phyloP scores from a whole-genome alignment of 2,113 vertebrate species.

The Caloenas nicobarica region DNA sequence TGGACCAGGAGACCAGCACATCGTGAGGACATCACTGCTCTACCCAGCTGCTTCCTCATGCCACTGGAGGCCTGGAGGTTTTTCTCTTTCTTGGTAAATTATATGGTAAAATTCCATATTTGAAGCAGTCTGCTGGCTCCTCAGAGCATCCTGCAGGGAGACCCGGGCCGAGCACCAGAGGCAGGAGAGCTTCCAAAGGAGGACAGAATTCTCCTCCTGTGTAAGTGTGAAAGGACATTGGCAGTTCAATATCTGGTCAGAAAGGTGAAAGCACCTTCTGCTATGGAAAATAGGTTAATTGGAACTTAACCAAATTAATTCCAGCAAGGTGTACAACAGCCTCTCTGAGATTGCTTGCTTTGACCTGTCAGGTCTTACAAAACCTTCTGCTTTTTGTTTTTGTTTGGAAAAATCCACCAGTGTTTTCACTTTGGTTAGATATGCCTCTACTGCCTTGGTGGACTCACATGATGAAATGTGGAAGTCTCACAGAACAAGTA shows the following conservation, averaged over 20 bases:
- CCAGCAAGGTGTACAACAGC: neutral
- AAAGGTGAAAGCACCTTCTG: neutral
- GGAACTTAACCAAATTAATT: neutral
- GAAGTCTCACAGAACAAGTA: neutral
- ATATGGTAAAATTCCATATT: neutral
- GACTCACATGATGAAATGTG: accelerated
- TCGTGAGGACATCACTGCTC: accelerated
- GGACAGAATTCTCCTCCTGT: neutral
- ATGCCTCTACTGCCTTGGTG: neutral
- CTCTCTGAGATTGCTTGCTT: neutral
- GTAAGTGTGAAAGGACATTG: neutral
- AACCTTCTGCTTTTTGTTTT: neutral
- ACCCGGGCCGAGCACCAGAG: neutral
- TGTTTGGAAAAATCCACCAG: neutral
- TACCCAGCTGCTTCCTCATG: neutral
- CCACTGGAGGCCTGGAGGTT: neutral
- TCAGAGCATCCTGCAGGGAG: neutral
- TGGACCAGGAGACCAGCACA: neutral
- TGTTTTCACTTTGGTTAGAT: neutral
- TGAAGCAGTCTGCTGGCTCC: neutral
- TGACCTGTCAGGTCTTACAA: neutral
- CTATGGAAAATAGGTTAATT: neutral
- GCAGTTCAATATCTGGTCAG: neutral
- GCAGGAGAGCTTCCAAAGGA: neutral
- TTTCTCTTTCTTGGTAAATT: neutral